Conservation (phyloP, 2,888 invertebrate genomes). For the Drosophila glabriapex region DNA sequence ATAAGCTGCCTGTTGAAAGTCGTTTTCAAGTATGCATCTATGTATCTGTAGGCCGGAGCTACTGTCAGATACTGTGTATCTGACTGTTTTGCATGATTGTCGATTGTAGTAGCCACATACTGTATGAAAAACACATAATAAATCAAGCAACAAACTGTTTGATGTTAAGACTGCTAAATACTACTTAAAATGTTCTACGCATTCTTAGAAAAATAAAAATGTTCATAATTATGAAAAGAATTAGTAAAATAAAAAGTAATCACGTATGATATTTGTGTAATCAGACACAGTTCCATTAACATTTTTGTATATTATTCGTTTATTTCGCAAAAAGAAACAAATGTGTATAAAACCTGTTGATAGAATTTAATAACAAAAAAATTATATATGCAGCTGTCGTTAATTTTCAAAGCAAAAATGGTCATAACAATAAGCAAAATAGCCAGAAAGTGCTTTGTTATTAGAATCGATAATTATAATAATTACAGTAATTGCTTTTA, state of each 20-base stretch:
- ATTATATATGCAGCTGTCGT: slow-evolving; percentile 24
- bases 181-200: neutral
- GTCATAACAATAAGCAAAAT: slow-evolving; percentile 30
- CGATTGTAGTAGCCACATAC: slow-evolving; percentile 1
- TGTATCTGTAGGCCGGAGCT: slow-evolving; percentile 6
- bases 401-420: slow-evolving; percentile 31
- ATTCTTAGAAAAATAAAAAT: neutral
- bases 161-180: neutral
- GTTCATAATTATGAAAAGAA: neutral
- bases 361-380: neutral
- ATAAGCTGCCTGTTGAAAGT: slow-evolving; percentile 59
- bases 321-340: neutral
- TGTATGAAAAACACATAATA: slow-evolving; percentile 10
- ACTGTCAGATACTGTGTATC: slow-evolving; percentile 12
- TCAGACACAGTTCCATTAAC: neutral
- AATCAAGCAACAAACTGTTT: neutral
- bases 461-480: slow-evolving; percentile 55
- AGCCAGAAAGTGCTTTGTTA: slow-evolving; percentile 29
- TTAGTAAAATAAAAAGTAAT: neutral
- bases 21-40: slow-evolving; percentile 39
- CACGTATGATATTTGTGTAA: neutral
- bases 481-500: slow-evolving; percentile 55
- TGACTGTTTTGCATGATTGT: slow-evolving; percentile 17
- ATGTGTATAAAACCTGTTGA: slow-evolving; percentile 24
- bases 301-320: neutral